A percentile compares a stretch with the other conserved stretches of the same genome.
Evolutionary conservation across 2,888 invertebrate genomes (phyloP).

Genomic region (Mythimna albipuncta): DNA sequence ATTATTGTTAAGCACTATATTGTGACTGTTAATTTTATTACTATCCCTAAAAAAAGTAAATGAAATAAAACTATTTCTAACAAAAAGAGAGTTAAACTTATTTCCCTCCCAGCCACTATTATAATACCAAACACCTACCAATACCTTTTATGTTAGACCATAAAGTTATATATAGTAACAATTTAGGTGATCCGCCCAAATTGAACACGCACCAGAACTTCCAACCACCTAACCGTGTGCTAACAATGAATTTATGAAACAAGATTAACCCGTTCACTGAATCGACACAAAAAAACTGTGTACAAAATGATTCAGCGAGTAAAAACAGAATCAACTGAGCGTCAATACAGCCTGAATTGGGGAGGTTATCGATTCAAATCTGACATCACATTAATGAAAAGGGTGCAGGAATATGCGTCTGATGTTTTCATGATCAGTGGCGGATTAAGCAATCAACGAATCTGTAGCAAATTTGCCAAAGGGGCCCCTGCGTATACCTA

Average conservation of each 20-base stretch:
- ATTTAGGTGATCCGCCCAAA: conserved; percentile 41
- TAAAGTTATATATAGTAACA: conserved; percentile 34
- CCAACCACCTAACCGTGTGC: conserved; percentile 36
- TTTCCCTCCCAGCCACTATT: background rate
- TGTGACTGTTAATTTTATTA: too few species aligned
- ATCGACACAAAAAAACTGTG: conserved; percentile 42
- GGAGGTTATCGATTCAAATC: conserved; percentile 30
- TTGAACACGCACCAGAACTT: conserved; percentile 43
- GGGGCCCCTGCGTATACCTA: too few species aligned
- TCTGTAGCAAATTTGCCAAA: too few species aligned
- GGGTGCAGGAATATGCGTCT: conserved; percentile 1
- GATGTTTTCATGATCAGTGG: background rate
- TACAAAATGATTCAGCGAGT: conserved; percentile 31
- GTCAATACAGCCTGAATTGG: conserved; percentile 44
- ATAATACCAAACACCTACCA: background rate
- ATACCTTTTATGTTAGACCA: background rate
- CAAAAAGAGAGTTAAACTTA: background rate
- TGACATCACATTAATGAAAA: conserved; percentile 26
- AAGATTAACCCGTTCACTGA: conserved; percentile 61
- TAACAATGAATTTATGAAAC: conserved; percentile 58
- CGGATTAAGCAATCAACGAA: too few species aligned
- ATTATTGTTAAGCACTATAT: too few species aligned
- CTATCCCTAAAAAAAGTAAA: too few species aligned
- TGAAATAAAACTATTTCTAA: too few species aligned
- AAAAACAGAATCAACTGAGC: conserved; percentile 52